phyloP scores from a whole-genome alignment of 2,888 invertebrate species.

The Bombyx huttoni region DNA sequence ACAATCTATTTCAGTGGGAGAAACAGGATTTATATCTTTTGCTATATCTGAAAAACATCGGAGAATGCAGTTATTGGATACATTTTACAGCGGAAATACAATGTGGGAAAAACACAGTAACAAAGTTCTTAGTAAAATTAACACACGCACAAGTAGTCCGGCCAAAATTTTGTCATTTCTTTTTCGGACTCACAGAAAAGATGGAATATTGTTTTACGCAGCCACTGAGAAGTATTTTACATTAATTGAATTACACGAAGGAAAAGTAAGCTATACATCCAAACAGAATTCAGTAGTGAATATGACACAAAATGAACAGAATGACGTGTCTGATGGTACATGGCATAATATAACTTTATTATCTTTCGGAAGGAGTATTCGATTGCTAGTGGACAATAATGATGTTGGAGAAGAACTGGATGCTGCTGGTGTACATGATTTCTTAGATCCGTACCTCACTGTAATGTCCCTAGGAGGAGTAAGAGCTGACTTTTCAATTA shows the following conservation, averaged over 20 bases:
- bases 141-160: slow-evolving; percentile 52
- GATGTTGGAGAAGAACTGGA: slow-evolving; percentile 89
- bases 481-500: slow-evolving; percentile 74
- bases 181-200: slow-evolving; percentile 83
- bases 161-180: slow-evolving; percentile 83
- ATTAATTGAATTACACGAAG: slow-evolving; percentile 81
- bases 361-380: slow-evolving; percentile 78
- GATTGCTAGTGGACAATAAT: slow-evolving; percentile 78
- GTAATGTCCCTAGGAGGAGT: slow-evolving; percentile 86
- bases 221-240: slow-evolving; percentile 91
- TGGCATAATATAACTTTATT: slow-evolving; percentile 92
- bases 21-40: slow-evolving; percentile 85
- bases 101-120: slow-evolving; percentile 72
- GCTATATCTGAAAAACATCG: slow-evolving; percentile 86
- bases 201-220: slow-evolving; percentile 88
- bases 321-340: slow-evolving; percentile 81
- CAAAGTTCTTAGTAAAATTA: slow-evolving; percentile 34
- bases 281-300: slow-evolving; percentile 84
- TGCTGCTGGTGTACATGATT: slow-evolving; percentile 89
- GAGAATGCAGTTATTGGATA: slow-evolving; percentile 88
- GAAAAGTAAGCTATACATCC: slow-evolving; percentile 85
- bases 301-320: slow-evolving; percentile 80
- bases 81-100: slow-evolving; percentile 81
- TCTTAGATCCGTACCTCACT: slow-evolving; percentile 91
- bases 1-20: slow-evolving; percentile 83